phyloP scores from a whole-genome alignment of 2,888 invertebrate genomes.

The Atherix ibis region DNA sequence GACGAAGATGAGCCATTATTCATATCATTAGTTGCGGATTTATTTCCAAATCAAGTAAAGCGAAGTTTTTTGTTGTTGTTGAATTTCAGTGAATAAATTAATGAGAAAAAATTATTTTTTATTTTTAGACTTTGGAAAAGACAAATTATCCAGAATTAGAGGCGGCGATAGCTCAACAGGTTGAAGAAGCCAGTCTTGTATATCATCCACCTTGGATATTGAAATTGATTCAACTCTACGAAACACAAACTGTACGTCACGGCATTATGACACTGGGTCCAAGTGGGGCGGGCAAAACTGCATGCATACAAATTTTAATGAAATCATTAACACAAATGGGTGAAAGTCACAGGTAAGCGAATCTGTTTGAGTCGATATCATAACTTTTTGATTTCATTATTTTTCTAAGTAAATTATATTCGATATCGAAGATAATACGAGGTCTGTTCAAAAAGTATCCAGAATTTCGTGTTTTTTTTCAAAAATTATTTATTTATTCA shows the following conservation, averaged over 20 bases:
- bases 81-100: too few species aligned
- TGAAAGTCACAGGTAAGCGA: constrained; percentile 60
- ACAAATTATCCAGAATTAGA: constrained; percentile 80
- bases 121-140: constrained; percentile 61
- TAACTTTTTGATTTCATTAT: background rate
- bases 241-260: constrained; percentile 87
- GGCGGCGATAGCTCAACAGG: constrained; percentile 70
- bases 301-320: constrained; percentile 78
- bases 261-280: constrained; percentile 95
- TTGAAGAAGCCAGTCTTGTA: constrained; percentile 62
- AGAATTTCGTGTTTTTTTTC: too few species aligned
- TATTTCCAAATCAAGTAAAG: constrained; percentile 78
- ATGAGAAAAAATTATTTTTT: background rate
- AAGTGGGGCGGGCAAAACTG: constrained; percentile 87
- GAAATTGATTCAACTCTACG: constrained; percentile 89
- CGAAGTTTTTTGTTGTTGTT: constrained; percentile 3
- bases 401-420: background rate
- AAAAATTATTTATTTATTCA: too few species aligned
- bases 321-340: constrained; percentile 75
- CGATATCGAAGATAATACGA: too few species aligned
- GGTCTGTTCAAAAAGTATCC: too few species aligned
- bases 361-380: constrained; percentile 10
- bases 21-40: constrained; percentile 84
- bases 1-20: constrained; percentile 98
- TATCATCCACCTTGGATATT: constrained; percentile 91